These are phyloP conservation scores for Timema podura DNA, from an alignment of 2,888 invertebrate species.

Conservation along the genomic window DNA sequence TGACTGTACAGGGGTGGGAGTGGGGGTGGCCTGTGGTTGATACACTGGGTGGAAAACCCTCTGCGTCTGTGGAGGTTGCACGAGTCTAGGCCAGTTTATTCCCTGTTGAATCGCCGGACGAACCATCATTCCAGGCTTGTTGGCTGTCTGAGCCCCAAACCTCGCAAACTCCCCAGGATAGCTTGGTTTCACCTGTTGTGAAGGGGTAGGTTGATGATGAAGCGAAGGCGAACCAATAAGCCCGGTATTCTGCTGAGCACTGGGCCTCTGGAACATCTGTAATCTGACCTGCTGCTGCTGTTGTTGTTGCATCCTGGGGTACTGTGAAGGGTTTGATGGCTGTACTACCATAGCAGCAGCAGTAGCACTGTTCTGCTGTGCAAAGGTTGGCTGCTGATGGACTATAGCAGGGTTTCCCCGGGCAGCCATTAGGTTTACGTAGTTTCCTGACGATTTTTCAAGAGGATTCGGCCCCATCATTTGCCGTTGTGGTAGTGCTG, in stretches of 20 bases:
- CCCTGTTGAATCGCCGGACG: slow-evolving; percentile 15
- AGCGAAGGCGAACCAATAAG: slow-evolving; percentile 39
- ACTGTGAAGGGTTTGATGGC: slow-evolving; percentile 25
- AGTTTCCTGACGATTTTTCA: neutral
- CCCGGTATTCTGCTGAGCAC: slow-evolving; percentile 50
- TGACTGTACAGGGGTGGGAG: slow-evolving; percentile 29
- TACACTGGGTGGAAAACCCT: slow-evolving; percentile 16
- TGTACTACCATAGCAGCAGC: neutral
- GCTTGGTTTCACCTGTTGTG: neutral
- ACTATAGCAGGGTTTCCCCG: slow-evolving; percentile 35
- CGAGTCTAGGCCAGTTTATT: slow-evolving; percentile 35
- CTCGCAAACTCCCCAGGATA: slow-evolving; percentile 11
- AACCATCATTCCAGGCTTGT: neutral
- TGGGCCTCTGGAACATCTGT: slow-evolving; percentile 51
- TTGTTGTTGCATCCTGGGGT: slow-evolving; percentile 22
- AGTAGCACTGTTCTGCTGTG: slow-evolving; percentile 17
- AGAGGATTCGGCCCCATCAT: neutral
- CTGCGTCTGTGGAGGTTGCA: slow-evolving; percentile 33
- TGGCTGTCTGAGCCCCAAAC: neutral
- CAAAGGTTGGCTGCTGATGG: slow-evolving; percentile 18
- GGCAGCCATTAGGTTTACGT: slow-evolving; percentile 37
- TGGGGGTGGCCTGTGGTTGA: neutral
- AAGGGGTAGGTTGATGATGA: slow-evolving; percentile 12
- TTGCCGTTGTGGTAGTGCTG: slow-evolving; percentile 15
- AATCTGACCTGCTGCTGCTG: slow-evolving; percentile 36